These are phyloP conservation scores for Todiramphus chloris DNA, from an alignment of 2,113 vertebrate genomes.

Conservation along the genomic window DNA sequence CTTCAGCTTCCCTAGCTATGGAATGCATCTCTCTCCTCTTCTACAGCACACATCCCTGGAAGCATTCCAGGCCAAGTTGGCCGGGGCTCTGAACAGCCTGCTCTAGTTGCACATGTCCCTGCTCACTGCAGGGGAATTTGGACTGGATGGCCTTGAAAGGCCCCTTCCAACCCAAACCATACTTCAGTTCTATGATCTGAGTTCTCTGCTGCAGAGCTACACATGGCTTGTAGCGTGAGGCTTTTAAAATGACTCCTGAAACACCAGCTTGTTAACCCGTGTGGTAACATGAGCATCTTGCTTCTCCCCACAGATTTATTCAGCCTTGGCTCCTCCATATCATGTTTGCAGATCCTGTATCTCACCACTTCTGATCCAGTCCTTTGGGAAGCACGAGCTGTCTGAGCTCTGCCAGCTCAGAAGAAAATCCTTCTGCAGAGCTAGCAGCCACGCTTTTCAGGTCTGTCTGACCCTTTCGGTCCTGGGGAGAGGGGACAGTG, in stretches of 20 bases:
- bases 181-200: neutral
- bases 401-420: neutral
- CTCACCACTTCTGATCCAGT: neutral
- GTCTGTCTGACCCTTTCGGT: neutral
- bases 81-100: no score
- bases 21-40: fast-evolving
- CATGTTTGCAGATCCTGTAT: neutral
- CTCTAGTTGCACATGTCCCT: no score
- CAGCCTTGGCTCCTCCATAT: neutral
- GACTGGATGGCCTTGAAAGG: no score
- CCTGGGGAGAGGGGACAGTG: neutral
- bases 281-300: fast-evolving
- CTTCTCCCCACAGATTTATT: neutral
- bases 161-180: no score
- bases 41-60: neutral
- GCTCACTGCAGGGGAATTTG: no score
- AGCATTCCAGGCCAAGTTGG: no score
- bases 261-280: neutral
- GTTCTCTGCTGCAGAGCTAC: neutral
- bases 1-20: neutral
- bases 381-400: neutral
- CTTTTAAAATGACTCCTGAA: neutral
- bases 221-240: fast-evolving
- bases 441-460: neutral
- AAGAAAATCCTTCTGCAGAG: neutral